Evolutionary conservation across 2,797 vertebrate genomes (phyloP), one percentile per base, ranked within the genome.

Genomic region (Premnoplex brunnescens): DNA sequence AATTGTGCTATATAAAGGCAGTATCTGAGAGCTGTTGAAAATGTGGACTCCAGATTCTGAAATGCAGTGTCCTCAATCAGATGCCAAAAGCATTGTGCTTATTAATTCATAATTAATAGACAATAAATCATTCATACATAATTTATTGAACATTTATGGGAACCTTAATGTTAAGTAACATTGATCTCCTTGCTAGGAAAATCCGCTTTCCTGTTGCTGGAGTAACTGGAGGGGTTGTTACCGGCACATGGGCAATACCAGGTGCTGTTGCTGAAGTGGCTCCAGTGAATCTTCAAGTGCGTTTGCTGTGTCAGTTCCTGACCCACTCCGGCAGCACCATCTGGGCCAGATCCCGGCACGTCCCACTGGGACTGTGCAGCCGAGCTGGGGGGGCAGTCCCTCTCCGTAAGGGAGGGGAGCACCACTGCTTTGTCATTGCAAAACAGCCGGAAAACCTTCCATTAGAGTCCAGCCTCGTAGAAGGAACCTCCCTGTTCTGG

Each of bases 51-150:
- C 59, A 54, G 72, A 41, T 27, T 27, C 37, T 37, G 14, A 64
- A 46, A 16, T 41, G 46, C 41, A 39, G 22, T 74, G 59, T 72
- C 72, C 62, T 94, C 63, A 82, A 85, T 92, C 77, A 81, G 60
- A 34, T 85, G 56, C 48, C 59, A 75, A 52, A 95, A 82, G 59
- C 30, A 8, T 85, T 92, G 16, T 48, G 34, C 12, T 5, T 93
- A 88, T 91, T 91, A 93, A 91, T 93, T 96, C 37, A 74, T 89
- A 91, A 93, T 97, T 96, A 95, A 85, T 75, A 89, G 44, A 26
- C 34, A 79, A 80, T 85, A 93, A 82, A 94, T 95, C 67, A 88
- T 85, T 75, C 66, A 69, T 56, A 48, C 64, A n/a, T 49, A 43
- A 83, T 86, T 79, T 82, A 81, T 46, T 88, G 78, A 92, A 56